Percentiles rank a stretch among this genome's conserved stretches.
These are phyloP conservation scores for Pristionchus arcanus DNA, from an alignment of 2,888 invertebrate species.

Conservation along the genomic window DNA sequence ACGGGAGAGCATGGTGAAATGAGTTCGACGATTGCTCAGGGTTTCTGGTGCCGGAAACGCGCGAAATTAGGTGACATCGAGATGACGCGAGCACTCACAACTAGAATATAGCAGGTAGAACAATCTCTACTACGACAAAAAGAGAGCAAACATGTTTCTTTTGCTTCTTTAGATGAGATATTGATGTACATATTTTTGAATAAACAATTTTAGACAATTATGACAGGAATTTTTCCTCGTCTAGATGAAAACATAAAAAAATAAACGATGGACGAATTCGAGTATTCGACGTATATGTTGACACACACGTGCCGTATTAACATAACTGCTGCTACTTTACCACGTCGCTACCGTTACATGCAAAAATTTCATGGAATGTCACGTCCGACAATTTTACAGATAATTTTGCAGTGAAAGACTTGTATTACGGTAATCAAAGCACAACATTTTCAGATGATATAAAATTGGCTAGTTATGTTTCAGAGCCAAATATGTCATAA, in stretches of 20 bases:
- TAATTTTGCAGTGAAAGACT: neutral
- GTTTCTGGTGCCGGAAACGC: neutral
- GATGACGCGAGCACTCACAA: neutral
- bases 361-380: neutral
- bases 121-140: neutral
- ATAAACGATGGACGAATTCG: neutral
- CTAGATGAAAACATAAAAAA: neutral
- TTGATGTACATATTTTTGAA: too few relatives aligned
- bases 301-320: neutral
- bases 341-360: neutral
- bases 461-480: too few relatives aligned
- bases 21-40: neutral
- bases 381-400: neutral
- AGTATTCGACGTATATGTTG: neutral
- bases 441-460: too few relatives aligned
- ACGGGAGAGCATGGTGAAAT: neutral
- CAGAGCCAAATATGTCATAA: too few relatives aligned
- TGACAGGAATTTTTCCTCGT: neutral
- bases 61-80: conserved; percentile 1
- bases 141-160: neutral
- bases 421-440: too few relatives aligned
- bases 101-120: neutral
- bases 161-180: too few relatives aligned
- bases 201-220: too few relatives aligned
- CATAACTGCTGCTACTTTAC: neutral